Base-by-base conservation (phyloP, 2,888 invertebrate species). In the Hyppa rectilinea region DNA sequence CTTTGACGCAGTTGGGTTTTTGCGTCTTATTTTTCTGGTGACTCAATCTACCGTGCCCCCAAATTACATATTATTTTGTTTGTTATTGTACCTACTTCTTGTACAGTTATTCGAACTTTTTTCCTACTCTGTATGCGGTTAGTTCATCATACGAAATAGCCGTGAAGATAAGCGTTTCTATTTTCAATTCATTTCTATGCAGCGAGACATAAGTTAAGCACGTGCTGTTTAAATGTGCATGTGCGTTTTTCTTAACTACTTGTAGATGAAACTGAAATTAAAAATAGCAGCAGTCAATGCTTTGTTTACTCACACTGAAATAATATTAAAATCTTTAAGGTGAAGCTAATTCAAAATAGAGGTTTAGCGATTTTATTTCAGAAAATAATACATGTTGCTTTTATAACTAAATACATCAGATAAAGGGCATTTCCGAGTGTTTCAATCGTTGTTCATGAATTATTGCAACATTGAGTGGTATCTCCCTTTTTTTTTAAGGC, bases 81-180 rank as follows among this genome's bases (percentile, higher is more conserved):
- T 50, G 9, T 17, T 26, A 3, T 14, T 14, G 20, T 52, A 10
- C 2, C 9, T 26, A 9, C 17, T 20, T 52, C 12, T 31, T 31
- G 53, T 20, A 34, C 34, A 4, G 34, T 34, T 53, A 58, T 58
- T 29, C 4, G 7, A 43, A 58, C 14, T 20, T 43, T n/a, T 58
- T 4, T 14, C 14, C 9, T 43, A 43, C 1, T 29, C 20, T n/a
- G 1, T 26, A 52, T 40, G 45, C 10, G 10, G n/a, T 4, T 26
- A 40, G 29, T 38, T 43, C 56, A 60, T 63, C 72, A 68, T 26
- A 61, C 23, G 23, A 68, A 72, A 72, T 67, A 52, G n/a, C 61
- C 72, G 63, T 79, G 69, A 82, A 79, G 82, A 82, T 79, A 81
- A 81, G 45, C 53, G 20, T 40, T 71, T 50, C 5, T 45, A 34